Base-by-base conservation (phyloP, 2,888 invertebrate genomes). In the Chesias legatella region DNA sequence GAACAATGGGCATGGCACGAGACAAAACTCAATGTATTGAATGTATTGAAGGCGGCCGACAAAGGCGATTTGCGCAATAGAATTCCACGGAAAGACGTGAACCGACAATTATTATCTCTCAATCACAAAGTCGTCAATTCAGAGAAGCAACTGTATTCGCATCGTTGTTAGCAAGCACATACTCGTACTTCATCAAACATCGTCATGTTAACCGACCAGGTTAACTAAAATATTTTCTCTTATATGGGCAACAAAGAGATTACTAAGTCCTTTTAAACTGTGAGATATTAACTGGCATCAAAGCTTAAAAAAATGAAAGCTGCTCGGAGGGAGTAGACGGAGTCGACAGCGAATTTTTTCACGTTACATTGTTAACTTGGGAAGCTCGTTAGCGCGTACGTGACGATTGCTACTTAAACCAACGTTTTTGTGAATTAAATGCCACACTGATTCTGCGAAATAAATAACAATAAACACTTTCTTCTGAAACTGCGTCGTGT, bases 61-160 rank as follows among this genome's bases (percentile, higher is more conserved):
- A 81, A 83, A 83, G 48, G 85, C 82, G 74, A 79, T 80, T 85
- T 84, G 83, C 84, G 83, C 85, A 86, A 88, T 85, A 75, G 74
- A 76, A 84, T 86, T 88, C 86, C 83, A 65, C 61, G 78, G 79
- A 86, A 81, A 79, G 77, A 83, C 83, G 82, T 83, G 84, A 67
- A 80, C 79, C 76, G 84, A 79, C 84, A 81, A 84, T 84, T 73
- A 84, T 85, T 86, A 85, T 86, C 84, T 79, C 65, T 63, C 65
- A 74, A 84, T 85, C 83, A 64, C 69, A 71, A 67, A 74, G 80
- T 77, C 78, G 66, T 63, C 73, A 63, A 67, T 85, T 82, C 84
- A 67, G 59, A 64, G 84, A 84, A 83, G 58, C 58, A 57, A 63
- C 55, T 56, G 56, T 62, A 45, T 64, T 53, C 58, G 56, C 69